A percentile compares a stretch with the other conserved stretches of the same genome.
phyloP scores from a whole-genome alignment of 2,797 vertebrate species.

The Tadarida brasiliensis region DNA sequence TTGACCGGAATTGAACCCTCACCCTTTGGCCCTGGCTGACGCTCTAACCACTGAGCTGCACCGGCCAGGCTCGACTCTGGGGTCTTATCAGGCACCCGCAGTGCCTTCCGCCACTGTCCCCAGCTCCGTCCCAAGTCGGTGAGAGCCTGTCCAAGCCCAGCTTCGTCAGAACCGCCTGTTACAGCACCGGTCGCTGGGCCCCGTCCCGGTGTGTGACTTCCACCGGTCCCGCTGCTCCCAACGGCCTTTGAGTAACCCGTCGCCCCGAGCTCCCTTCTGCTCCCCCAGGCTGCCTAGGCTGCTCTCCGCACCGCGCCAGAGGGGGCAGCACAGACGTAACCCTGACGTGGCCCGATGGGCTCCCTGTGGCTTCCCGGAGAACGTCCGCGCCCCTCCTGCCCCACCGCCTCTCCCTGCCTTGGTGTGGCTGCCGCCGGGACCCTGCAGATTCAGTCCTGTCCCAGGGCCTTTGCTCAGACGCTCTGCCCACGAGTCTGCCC shows the following conservation, averaged over 20 bases:
- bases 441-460: background rate
- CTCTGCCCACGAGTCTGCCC: background rate
- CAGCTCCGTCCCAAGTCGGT: background rate
- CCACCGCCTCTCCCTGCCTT: rapidly evolving
- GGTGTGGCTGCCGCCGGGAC: rapidly evolving
- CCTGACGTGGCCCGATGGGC: too few species aligned
- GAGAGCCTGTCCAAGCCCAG: rapidly evolving
- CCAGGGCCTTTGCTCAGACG: background rate
- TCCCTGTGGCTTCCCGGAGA: background rate
- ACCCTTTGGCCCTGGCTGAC: too few species aligned
- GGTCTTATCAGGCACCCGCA: rapidly evolving
- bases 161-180: background rate
- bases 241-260: rapidly evolving
- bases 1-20: too few species aligned
- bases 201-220: rapidly evolving
- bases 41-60: too few species aligned
- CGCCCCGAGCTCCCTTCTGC: background rate
- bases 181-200: background rate
- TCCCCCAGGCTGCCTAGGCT: background rate
- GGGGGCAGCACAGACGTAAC: rapidly evolving
- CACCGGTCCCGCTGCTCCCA: background rate
- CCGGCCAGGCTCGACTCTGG: too few species aligned
- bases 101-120: rapidly evolving
- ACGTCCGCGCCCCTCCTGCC: background rate
- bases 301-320: background rate